These are phyloP conservation scores for Leptatherina wallacei DNA, from an alignment of 2,797 vertebrate genomes.

Conservation along the genomic window DNA sequence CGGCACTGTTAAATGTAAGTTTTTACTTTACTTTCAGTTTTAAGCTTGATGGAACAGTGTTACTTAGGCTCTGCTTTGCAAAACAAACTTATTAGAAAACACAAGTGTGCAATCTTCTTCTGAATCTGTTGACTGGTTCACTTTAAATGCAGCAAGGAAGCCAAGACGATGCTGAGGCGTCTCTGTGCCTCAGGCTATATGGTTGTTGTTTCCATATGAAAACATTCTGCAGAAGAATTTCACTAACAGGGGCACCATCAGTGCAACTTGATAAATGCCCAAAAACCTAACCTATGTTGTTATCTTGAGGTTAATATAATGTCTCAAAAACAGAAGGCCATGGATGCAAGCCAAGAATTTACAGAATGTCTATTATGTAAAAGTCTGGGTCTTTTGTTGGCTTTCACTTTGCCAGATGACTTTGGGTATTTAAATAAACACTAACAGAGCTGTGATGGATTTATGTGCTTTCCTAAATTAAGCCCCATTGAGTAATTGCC, in stretches of 20 bases:
- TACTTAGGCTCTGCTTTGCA: not conserved
- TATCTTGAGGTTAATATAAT: not conserved
- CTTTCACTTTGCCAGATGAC: not conserved
- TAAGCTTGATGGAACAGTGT: not conserved
- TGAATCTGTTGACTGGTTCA: not conserved
- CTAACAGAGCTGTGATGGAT: slow-evolving; percentile 7
- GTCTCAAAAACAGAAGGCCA: slow-evolving; percentile 7
- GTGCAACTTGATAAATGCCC: not conserved
- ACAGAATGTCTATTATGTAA: not conserved
- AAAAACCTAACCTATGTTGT: not conserved
- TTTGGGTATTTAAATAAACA: not conserved
- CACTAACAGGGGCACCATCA: not conserved
- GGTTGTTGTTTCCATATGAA: not conserved
- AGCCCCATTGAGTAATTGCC: slow-evolving; percentile 54
- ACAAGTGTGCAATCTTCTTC: not conserved
- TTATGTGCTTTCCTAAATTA: slow-evolving; percentile 22
- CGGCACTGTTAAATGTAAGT: slow-evolving; percentile 97
- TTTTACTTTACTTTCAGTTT: not conserved
- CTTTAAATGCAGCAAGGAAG: not conserved
- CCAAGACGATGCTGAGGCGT: not conserved
- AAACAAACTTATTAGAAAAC: not conserved
- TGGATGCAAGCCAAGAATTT: slow-evolving; percentile 11
- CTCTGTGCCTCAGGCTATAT: not conserved
- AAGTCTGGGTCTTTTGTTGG: not conserved
- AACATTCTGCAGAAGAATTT: slow-evolving; percentile 9